These are phyloP conservation scores for Scatophagus argus DNA, from an alignment of 2,113 vertebrate genomes.

Conservation along the genomic window DNA sequence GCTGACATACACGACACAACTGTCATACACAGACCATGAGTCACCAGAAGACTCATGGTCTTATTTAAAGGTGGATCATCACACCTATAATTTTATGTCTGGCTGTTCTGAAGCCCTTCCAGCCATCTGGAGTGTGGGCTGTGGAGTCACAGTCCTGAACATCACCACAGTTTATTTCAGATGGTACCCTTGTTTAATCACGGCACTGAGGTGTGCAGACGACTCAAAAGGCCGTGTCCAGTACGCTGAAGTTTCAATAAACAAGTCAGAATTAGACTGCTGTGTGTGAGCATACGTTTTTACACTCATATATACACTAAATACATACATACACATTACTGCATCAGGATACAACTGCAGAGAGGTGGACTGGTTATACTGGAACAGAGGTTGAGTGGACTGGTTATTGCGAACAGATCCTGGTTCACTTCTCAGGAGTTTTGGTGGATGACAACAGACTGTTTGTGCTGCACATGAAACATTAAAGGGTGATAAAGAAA, in stretches of 20 bases:
- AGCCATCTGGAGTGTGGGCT: slow-evolving; percentile 45
- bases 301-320: not conserved
- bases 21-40: slow-evolving; percentile 68
- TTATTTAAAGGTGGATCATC: slow-evolving; percentile 30
- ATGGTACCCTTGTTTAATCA: slow-evolving; percentile 42
- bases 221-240: slow-evolving; percentile 64
- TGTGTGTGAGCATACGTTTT: not conserved
- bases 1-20: slow-evolving; percentile 51
- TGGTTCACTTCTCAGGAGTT: no score
- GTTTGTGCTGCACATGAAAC: no score
- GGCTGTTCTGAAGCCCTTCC: slow-evolving; percentile 3
- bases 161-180: slow-evolving; percentile 52
- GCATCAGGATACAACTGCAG: no score
- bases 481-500: slow-evolving; percentile 28
- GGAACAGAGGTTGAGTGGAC: no score
- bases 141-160: not conserved
- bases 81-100: slow-evolving; percentile 59
- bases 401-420: no score
- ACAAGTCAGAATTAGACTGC: not conserved
- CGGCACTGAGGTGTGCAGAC: slow-evolving; percentile 37
- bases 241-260: slow-evolving; percentile 31
- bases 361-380: no score
- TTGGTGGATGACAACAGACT: no score
- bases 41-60: slow-evolving; percentile 41
- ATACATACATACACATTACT: not conserved